A percentile compares a stretch with the other conserved stretches of the same genome.
These are phyloP conservation scores for Bhutanitis thaidina DNA, from an alignment of 2,888 invertebrate genomes.

Conservation along the genomic window DNA sequence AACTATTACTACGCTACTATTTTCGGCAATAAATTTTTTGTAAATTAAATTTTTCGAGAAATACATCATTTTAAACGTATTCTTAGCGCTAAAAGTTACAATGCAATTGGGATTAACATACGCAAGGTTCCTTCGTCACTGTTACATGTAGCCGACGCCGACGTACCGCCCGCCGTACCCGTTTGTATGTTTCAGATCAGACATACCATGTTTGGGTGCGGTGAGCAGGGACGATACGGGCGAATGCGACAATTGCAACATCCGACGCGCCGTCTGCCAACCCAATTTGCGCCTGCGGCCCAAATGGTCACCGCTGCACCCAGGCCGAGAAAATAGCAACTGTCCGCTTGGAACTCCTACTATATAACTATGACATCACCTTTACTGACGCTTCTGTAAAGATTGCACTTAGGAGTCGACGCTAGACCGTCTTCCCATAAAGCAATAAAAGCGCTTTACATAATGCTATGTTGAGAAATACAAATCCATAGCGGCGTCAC, in stretches of 20 bases:
- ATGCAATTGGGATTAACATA: no score
- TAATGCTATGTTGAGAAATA: constrained; percentile 16
- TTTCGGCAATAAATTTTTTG: no score
- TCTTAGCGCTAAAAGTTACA: no score
- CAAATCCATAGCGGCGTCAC: constrained; percentile 13
- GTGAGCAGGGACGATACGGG: constrained; percentile 23
- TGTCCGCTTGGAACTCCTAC: constrained; percentile 29
- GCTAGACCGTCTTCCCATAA: neutral
- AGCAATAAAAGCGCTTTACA: constrained; percentile 30
- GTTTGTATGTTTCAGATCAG: constrained; percentile 7
- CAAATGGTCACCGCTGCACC: constrained; percentile 35
- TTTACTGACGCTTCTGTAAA: constrained; percentile 23
- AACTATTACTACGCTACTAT: no score
- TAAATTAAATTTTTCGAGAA: no score
- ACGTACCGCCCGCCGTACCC: neutral
- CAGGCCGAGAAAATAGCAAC: constrained; percentile 34
- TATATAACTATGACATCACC: constrained; percentile 57
- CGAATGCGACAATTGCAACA: constrained; percentile 53
- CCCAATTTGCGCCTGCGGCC: constrained; percentile 54
- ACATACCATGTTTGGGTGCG: constrained; percentile 40
- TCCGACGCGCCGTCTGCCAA: constrained; percentile 69
- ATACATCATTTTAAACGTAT: no score
- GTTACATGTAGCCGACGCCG: neutral
- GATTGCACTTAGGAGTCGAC: constrained; percentile 40
- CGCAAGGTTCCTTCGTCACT: no score